phyloP scores from a whole-genome alignment of 2,888 invertebrate genomes.

The Pyrrhosoma nymphula region DNA sequence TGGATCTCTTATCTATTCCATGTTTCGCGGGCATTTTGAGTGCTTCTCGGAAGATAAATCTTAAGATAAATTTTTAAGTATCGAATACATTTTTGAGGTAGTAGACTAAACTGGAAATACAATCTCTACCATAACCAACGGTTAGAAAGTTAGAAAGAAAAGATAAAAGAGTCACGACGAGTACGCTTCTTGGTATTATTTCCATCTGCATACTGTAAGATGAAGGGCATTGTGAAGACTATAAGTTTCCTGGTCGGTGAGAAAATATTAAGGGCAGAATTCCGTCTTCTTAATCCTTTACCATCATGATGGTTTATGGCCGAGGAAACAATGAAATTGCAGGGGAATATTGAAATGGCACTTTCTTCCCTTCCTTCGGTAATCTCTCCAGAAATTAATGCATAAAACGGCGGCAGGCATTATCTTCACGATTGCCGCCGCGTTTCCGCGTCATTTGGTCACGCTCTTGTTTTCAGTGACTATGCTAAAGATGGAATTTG shows the following conservation, averaged over 20 bases:
- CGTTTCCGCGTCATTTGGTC: no score
- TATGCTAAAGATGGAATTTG: no score
- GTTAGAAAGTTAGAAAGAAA: no score
- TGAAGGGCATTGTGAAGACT: not conserved
- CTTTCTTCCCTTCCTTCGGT: not conserved
- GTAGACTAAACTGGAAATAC: no score
- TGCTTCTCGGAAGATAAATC: not conserved
- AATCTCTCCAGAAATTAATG: no score
- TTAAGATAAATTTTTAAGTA: not conserved
- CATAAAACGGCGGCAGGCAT: no score
- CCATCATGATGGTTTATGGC: not conserved
- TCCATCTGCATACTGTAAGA: not conserved
- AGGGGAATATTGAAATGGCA: not conserved
- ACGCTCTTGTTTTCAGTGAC: no score
- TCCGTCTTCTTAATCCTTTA: not conserved
- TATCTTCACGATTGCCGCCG: no score
- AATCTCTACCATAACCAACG: no score
- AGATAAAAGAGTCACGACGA: not conserved
- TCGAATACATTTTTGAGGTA: no score
- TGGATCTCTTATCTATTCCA: not conserved
- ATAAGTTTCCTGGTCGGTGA: not conserved
- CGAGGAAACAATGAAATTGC: not conserved
- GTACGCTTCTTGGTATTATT: not conserved
- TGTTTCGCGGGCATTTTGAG: not conserved
- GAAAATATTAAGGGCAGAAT: not conserved